Evolutionary conservation across 2,113 vertebrate species (phyloP).

Genomic region (Australoheros scitulus): DNA sequence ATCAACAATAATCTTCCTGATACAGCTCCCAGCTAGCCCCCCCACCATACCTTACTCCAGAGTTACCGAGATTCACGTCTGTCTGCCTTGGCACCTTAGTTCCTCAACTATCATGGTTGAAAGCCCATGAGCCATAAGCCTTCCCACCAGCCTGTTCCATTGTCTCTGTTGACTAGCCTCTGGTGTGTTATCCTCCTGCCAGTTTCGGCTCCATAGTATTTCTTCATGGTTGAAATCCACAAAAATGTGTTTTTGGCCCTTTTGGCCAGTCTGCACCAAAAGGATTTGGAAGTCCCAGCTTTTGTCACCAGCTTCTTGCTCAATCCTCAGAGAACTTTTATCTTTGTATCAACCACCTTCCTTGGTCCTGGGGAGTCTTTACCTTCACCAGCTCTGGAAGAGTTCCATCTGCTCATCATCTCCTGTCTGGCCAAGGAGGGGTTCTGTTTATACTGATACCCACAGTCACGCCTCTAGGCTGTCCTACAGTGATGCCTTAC

Average conservation of each 20-base stretch:
- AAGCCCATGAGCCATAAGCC: not conserved
- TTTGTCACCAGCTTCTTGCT: not conserved
- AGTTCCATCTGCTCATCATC: not conserved
- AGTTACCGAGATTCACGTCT: not conserved
- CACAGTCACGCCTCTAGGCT: not conserved
- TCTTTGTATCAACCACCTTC: not conserved
- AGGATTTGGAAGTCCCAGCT: not conserved
- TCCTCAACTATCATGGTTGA: not conserved
- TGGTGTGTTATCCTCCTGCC: not conserved
- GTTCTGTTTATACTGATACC: not conserved
- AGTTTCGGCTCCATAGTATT: not conserved
- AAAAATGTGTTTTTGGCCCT: not conserved
- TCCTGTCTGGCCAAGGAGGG: not conserved
- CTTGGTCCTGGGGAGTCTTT: not conserved
- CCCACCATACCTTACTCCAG: not conserved
- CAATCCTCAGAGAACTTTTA: not conserved
- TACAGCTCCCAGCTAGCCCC: not conserved
- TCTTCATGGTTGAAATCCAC: not conserved
- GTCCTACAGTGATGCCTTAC: accelerated
- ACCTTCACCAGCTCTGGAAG: not conserved
- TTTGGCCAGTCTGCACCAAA: not conserved
- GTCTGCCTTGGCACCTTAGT: not conserved
- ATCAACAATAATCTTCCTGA: too few relatives aligned
- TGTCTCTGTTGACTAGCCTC: not conserved
- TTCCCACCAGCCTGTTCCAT: not conserved